These are phyloP conservation scores for Rhynchonycteris naso DNA, from an alignment of 2,797 vertebrate species.

Conservation along the genomic window DNA sequence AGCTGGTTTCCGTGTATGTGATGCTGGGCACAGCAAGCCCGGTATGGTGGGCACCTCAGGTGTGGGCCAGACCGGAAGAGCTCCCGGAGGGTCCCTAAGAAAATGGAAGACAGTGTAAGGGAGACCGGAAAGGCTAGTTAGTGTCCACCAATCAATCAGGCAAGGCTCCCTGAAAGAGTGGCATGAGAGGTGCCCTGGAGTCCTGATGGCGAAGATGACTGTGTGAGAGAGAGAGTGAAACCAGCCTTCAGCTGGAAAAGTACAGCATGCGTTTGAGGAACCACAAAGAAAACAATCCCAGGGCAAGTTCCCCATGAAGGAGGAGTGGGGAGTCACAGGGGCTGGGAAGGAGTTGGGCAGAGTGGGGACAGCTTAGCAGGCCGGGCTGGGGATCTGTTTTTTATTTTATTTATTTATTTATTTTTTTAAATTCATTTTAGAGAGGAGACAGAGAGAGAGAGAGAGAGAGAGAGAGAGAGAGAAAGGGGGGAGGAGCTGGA, in stretches of 20 bases:
- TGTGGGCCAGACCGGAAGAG: not conserved
- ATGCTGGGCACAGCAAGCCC: not conserved
- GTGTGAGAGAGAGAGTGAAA: constrained; percentile 17
- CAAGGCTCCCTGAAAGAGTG: not conserved
- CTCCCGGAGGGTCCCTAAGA: not conserved
- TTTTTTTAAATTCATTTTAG: no score
- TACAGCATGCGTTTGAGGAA: constrained; percentile 67
- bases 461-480: no score
- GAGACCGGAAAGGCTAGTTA: not conserved
- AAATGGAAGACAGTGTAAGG: not conserved
- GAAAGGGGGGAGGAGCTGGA: no score
- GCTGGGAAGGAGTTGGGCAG: not conserved
- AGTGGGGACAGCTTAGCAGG: not conserved
- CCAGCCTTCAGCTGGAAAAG: constrained; percentile 68
- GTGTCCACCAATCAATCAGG: not conserved
- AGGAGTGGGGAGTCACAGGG: not conserved
- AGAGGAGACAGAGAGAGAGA: no score
- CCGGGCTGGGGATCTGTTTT: not conserved
- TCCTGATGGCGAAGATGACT: constrained; percentile 49
- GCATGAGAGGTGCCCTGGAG: constrained; percentile 22
- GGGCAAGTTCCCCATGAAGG: constrained; percentile 46
- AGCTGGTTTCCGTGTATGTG: not conserved
- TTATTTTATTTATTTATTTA: no score
- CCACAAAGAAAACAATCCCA: constrained; percentile 49
- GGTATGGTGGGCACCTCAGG: not conserved